phyloP scores from a whole-genome alignment of 2,797 vertebrate species.

The Acrossocheilus wenchowensis region DNA sequence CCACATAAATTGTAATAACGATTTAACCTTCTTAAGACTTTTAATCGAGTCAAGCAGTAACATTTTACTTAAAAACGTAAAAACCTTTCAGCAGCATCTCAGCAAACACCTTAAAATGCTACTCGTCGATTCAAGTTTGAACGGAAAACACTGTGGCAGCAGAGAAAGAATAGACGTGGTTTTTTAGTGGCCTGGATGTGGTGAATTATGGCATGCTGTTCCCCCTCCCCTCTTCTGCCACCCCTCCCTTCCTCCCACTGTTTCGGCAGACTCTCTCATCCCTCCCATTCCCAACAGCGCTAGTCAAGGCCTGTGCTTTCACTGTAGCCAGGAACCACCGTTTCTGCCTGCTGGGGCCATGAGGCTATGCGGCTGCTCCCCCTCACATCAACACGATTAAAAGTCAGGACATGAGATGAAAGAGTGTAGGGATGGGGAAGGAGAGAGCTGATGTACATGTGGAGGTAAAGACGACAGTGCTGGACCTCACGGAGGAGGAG shows the following conservation, averaged over 20 bases:
- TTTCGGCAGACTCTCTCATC: slow-evolving; percentile 64
- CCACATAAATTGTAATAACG: slow-evolving; percentile 53
- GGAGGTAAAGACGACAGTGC: slow-evolving; percentile 18
- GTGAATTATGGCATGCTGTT: slow-evolving; percentile 67
- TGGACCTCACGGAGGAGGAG: slow-evolving; percentile 31
- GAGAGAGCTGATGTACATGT: slow-evolving; percentile 48
- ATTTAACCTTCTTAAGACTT: slow-evolving; percentile 44
- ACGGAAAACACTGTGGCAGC: slow-evolving; percentile 71
- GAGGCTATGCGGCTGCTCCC: slow-evolving; percentile 68
- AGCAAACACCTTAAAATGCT: slow-evolving; percentile 26
- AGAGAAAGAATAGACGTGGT: slow-evolving; percentile 69
- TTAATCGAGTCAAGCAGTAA: slow-evolving; percentile 21
- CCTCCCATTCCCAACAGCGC: slow-evolving; percentile 59
- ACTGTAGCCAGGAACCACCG: slow-evolving; percentile 65
- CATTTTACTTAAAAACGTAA: slow-evolving; percentile 2
- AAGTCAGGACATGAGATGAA: slow-evolving; percentile 30
- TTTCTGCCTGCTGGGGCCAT: slow-evolving; percentile 65
- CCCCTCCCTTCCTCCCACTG: slow-evolving; percentile 65
- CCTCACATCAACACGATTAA: slow-evolving; percentile 46
- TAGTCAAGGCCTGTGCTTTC: slow-evolving; percentile 65
- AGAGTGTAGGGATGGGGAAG: slow-evolving; percentile 57
- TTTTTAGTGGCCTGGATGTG: slow-evolving; percentile 70
- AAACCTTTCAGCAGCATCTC: slow-evolving; percentile 6
- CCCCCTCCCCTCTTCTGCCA: slow-evolving; percentile 63
- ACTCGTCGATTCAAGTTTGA: not conserved